A percentile compares a stretch with the other conserved stretches of the same genome.
Conservation (phyloP, 2,113 vertebrate genomes). For the Epinephelus cyanopodus region DNA sequence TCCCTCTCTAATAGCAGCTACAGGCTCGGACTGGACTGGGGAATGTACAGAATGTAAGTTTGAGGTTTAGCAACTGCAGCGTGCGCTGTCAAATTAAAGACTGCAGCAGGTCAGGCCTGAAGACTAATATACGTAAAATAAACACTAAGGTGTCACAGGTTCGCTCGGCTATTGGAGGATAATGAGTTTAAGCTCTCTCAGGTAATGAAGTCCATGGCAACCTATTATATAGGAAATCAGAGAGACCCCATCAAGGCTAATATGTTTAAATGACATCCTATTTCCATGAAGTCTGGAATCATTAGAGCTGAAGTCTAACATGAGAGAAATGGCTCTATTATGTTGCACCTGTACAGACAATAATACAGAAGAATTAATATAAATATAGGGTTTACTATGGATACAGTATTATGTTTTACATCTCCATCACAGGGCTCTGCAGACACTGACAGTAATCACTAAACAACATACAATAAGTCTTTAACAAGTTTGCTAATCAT, state of each 20-base stretch:
- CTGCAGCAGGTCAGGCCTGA: conserved; percentile 24
- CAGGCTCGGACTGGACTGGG: conserved; percentile 63
- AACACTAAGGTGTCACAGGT: conserved; percentile 52
- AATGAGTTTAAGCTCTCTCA: conserved; percentile 55
- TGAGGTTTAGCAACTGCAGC: conserved; percentile 28
- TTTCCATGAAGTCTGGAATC: conserved; percentile 35
- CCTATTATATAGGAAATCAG: conserved; percentile 49
- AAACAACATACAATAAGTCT: neutral
- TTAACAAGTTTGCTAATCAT: neutral
- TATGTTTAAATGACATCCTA: conserved; percentile 55
- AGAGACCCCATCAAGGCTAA: conserved; percentile 30
- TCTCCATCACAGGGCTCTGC: neutral
- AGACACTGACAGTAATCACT: neutral
- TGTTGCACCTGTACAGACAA: conserved; percentile 1
- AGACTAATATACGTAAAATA: conserved; percentile 43
- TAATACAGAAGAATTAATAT: neutral
- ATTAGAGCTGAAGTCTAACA: conserved; percentile 37
- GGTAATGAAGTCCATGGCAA: conserved; percentile 56
- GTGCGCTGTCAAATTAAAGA: conserved; percentile 41
- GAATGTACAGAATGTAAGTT: conserved; percentile 65
- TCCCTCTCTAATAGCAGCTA: conserved; percentile 14
- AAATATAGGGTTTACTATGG: neutral
- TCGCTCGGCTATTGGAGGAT: conserved; percentile 34
- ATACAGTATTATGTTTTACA: neutral
- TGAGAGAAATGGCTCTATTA: conserved; percentile 34